These are phyloP conservation scores for Chaetophractus vellerosus DNA, from an alignment of 2,797 vertebrate genomes.

Conservation along the genomic window DNA sequence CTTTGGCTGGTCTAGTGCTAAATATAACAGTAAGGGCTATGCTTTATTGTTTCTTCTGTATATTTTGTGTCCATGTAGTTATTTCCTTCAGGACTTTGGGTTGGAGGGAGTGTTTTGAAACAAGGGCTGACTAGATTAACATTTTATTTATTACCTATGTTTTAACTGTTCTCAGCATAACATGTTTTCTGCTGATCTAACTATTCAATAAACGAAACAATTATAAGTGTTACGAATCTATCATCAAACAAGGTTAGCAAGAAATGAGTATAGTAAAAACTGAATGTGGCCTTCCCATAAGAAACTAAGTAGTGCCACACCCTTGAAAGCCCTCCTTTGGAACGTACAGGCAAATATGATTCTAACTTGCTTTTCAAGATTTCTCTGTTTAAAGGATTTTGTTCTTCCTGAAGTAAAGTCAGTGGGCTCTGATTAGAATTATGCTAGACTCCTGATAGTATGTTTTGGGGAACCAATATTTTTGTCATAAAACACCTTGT, in stretches of 20 bases:
- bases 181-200: background rate
- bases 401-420: background rate
- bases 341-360: background rate
- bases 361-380: background rate
- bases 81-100: background rate
- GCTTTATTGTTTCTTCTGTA: background rate
- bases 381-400: conserved; percentile 20
- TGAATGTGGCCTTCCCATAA: background rate
- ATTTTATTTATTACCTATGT: background rate
- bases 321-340: background rate
- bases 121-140: background rate
- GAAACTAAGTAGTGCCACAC: background rate
- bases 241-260: background rate
- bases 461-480: background rate
- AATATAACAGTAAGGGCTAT: background rate
- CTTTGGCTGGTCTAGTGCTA: background rate
- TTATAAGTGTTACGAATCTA: background rate
- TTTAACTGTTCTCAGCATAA: background rate
- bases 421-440: background rate
- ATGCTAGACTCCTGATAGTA: background rate
- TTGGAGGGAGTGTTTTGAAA: conserved; percentile 25
- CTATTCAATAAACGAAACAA: background rate
- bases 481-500: background rate
- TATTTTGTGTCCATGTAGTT: background rate
- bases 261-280: background rate